Percentiles rank a stretch among this genome's conserved stretches.
phyloP scores from a whole-genome alignment of 1,140 invertebrate genomes.

The Diplogasteroides magnus region DNA sequence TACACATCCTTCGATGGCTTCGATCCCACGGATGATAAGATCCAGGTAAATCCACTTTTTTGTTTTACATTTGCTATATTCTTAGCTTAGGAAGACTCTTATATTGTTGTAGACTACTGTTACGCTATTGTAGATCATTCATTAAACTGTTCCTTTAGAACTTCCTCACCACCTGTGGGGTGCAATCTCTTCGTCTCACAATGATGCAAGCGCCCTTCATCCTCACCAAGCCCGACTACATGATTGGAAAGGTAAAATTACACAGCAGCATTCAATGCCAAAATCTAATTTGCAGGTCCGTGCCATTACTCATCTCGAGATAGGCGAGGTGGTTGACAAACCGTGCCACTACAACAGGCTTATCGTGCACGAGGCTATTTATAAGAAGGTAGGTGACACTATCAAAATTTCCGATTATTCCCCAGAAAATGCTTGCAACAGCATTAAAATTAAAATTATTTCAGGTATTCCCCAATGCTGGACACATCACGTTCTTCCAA shows the following conservation, averaged over 20 bases:
- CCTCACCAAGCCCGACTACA: constrained; percentile 6
- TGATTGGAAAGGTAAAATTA: constrained; percentile 17
- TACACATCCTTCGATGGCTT: constrained; percentile 20
- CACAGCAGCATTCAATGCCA: background rate
- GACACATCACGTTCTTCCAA: background rate
- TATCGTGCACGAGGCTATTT: constrained; percentile 8
- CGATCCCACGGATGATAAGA: constrained; percentile 10
- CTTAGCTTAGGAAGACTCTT: constrained; percentile 8
- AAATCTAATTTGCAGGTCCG: background rate
- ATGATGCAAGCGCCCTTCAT: constrained; percentile 11
- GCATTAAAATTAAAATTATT: background rate
- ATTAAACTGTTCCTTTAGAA: constrained; percentile 1
- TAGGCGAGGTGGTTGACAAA: constrained; percentile 16
- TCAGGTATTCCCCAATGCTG: background rate
- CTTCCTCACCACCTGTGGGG: constrained; percentile 2
- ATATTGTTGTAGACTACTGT: background rate
- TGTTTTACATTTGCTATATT: background rate
- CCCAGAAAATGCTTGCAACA: no score
- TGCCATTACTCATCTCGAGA: constrained; percentile 1
- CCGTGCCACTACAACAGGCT: constrained; percentile 10
- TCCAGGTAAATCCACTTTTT: constrained; percentile 11
- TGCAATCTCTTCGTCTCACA: constrained; percentile 12
- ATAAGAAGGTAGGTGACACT: constrained; percentile 6
- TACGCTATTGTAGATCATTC: background rate
- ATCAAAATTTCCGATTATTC: no score